Evolutionary conservation across 2,113 vertebrate genomes (phyloP).

Genomic region (Puntigrus tetrazona): DNA sequence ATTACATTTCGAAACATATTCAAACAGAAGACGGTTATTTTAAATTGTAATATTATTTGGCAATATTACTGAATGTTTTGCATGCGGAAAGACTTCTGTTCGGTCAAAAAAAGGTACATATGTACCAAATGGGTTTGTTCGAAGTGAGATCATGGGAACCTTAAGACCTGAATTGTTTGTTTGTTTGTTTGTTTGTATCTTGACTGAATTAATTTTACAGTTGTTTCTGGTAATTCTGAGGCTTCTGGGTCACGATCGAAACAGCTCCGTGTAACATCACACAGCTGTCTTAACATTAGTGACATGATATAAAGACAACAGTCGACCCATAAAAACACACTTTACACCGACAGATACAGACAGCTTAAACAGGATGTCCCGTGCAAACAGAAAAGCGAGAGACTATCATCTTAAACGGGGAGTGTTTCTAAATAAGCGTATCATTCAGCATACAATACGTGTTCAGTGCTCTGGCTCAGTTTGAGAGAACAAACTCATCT

Average conservation of each 20-base stretch:
- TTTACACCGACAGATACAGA: not conserved
- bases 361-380: not conserved
- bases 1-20: not conserved
- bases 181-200: not conserved
- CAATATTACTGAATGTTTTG: not conserved
- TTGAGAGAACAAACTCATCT: not conserved
- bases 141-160: not conserved
- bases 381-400: not conserved
- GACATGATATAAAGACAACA: not conserved
- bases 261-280: not conserved
- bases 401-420: not conserved
- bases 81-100: not conserved
- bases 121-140: not conserved
- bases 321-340: slow-evolving; percentile 2
- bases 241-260: not conserved
- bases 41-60: not conserved
- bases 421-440: not conserved
- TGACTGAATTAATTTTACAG: not conserved
- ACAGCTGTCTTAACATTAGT: not conserved
- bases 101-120: no score
- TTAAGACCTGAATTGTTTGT: not conserved
- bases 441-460: not conserved
- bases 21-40: not conserved
- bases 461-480: not conserved
- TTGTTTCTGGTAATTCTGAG: not conserved